Evolutionary conservation across 2,888 invertebrate genomes (phyloP).

Genomic region (Brachyptera putata): DNA sequence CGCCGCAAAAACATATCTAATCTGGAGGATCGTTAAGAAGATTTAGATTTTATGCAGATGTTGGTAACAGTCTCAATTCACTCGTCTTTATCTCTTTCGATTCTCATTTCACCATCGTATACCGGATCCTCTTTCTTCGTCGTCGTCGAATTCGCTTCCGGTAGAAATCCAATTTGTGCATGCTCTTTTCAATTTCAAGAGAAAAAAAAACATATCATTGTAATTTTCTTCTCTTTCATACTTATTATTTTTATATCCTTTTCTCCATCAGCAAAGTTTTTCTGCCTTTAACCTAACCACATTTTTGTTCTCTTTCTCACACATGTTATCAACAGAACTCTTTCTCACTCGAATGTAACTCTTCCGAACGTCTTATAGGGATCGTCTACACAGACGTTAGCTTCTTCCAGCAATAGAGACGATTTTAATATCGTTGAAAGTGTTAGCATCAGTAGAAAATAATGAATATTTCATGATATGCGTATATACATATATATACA

Average conservation of each 20-base stretch:
- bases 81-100: not conserved
- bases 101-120: not conserved
- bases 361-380: constrained; percentile 21
- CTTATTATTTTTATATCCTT: constrained; percentile 14
- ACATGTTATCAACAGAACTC: not conserved
- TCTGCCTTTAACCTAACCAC: not conserved
- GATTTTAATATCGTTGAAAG: constrained; percentile 48
- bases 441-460: constrained; percentile 39
- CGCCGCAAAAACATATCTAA: not conserved
- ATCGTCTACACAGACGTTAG: not conserved
- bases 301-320: constrained; percentile 3
- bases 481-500: constrained; percentile 35
- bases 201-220: constrained; percentile 12
- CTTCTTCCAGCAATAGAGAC: constrained; percentile 27
- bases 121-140: not conserved
- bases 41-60: not conserved
- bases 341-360: constrained; percentile 13
- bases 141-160: constrained; percentile 21
- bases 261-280: constrained; percentile 11
- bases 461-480: constrained; percentile 50
- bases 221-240: constrained; percentile 16
- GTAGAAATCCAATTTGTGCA: constrained; percentile 31
- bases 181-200: constrained; percentile 18
- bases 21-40: not conserved
- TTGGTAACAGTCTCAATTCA: not conserved